These are phyloP conservation scores for Drosophila miranda DNA, from an alignment of 1,140 invertebrate genomes.

Conservation along the genomic window DNA sequence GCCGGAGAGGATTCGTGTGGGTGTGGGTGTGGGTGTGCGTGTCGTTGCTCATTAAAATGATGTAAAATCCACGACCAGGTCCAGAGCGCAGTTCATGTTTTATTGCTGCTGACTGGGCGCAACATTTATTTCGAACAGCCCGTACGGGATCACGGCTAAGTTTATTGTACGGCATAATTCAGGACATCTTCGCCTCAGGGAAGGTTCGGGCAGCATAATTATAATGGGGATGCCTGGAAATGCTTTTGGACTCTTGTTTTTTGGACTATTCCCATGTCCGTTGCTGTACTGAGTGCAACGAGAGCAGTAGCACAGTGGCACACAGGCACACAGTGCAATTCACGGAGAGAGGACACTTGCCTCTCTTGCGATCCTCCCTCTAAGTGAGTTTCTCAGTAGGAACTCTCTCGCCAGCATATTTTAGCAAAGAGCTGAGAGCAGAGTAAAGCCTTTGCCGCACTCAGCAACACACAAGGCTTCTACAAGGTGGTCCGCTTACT, in stretches of 20 bases:
- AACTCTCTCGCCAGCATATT: no score
- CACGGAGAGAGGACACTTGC: no score
- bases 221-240: constrained; percentile 1
- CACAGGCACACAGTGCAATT: no score
- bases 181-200: constrained; percentile 32
- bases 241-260: constrained; percentile 3
- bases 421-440: no score
- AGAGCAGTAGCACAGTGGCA: no score
- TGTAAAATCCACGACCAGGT: constrained; percentile 49
- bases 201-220: constrained; percentile 28
- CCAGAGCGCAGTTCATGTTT: constrained; percentile 45
- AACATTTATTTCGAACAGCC: constrained; percentile 48
- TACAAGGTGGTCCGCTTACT: no score
- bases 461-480: no score
- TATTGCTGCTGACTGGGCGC: constrained; percentile 45
- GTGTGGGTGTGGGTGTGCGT: constrained; percentile 12
- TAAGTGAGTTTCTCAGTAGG: no score
- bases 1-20: constrained; percentile 12
- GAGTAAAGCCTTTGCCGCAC: no score
- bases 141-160: constrained; percentile 54
- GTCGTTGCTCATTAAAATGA: constrained; percentile 58
- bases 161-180: constrained; percentile 61
- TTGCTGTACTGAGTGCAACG: no score
- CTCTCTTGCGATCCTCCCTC: no score
- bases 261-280: no score